Evolutionary conservation across 2,797 vertebrate genomes (phyloP), one percentile per base, ranked within the genome.

Genomic region (Bovichtus diacanthus): DNA sequence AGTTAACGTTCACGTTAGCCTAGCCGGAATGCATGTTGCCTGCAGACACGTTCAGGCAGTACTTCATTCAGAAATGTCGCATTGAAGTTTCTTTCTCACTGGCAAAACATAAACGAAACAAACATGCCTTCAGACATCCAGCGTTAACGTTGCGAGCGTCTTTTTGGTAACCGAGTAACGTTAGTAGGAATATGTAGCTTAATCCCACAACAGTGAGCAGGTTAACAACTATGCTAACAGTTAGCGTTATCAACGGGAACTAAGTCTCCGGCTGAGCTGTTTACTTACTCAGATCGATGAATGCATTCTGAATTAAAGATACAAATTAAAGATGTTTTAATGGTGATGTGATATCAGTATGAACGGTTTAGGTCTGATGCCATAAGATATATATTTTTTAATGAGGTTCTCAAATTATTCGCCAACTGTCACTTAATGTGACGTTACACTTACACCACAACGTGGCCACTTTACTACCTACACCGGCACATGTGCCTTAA

Each of bases 1-100:
- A 9, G 44, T 23, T 11, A 54, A 27, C 10, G n/a, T 78, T 83
- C 72, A 27, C 11, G n/a, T 78, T 84, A 72, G 72, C 77, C 9
- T 78, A 80, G 67, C 70, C 23, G 25, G 15, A 27, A 15, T 56
- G 47, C 69, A 51, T 65, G 65, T 56, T 34, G 27, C 11, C 0
- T 18, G 41, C 18, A 44, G 11, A 50, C 72, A 31, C 56, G 36
- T 21, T 60, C 21, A 50, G 15, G 6, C 29, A 2, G 21, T 38
- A 54, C 51, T 67, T 68, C 34, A 38, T 43, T 47, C 36, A 68
- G 0, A 61, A 50, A 34, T 23, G 19, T 29, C 6, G 1, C 36
- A 6, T 15, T 56, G 1, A 2, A 23, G 9, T 12, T 39, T 9
- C 4, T 21, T 47, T 0, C 10, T 43, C 1, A 7, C 1, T 10